These are phyloP conservation scores for Burhinus oedicnemus DNA, from an alignment of 2,113 vertebrate species.

Conservation along the genomic window DNA sequence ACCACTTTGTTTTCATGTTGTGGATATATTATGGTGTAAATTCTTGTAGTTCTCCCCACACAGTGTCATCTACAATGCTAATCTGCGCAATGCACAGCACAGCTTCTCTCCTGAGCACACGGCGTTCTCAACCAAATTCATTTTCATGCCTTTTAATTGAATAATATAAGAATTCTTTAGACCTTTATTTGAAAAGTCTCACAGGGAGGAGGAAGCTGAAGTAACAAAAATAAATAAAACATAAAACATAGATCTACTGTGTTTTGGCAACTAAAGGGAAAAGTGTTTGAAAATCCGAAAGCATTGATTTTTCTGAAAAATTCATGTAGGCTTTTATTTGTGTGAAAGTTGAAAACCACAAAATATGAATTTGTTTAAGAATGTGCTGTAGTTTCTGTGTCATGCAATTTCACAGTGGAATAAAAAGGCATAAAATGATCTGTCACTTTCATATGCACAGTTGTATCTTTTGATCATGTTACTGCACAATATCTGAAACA, in stretches of 20 bases:
- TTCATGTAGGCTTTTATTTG: slow-evolving; percentile 47
- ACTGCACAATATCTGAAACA: slow-evolving; percentile 39
- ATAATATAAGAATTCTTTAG: slow-evolving; percentile 34
- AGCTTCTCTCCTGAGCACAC: slow-evolving; percentile 57
- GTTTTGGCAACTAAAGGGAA: slow-evolving; percentile 36
- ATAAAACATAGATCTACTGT: slow-evolving; percentile 32
- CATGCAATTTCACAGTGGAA: slow-evolving; percentile 67
- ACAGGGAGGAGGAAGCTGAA: slow-evolving; percentile 31
- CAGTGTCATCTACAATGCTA: slow-evolving; percentile 46
- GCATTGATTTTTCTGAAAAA: slow-evolving; percentile 54
- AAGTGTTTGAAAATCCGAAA: slow-evolving; percentile 50
- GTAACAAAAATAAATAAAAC: slow-evolving; percentile 44
- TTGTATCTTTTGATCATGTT: slow-evolving; percentile 59
- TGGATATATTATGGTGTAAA: slow-evolving; percentile 13
- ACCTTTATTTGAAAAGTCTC: slow-evolving; percentile 28
- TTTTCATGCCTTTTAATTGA: slow-evolving; percentile 66
- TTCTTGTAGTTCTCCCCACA: background rate
- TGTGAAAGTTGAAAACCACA: slow-evolving; percentile 35
- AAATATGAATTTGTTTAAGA: slow-evolving; percentile 54
- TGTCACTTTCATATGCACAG: slow-evolving; percentile 43
- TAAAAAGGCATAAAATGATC: slow-evolving; percentile 62
- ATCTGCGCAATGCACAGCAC: slow-evolving; percentile 49
- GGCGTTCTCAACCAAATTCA: slow-evolving; percentile 43
- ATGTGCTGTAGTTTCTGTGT: slow-evolving; percentile 57
- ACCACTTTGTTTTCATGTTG: slow-evolving; percentile 44